These are phyloP conservation scores for Metalampra italica DNA, from an alignment of 2,888 invertebrate genomes.

Conservation along the genomic window DNA sequence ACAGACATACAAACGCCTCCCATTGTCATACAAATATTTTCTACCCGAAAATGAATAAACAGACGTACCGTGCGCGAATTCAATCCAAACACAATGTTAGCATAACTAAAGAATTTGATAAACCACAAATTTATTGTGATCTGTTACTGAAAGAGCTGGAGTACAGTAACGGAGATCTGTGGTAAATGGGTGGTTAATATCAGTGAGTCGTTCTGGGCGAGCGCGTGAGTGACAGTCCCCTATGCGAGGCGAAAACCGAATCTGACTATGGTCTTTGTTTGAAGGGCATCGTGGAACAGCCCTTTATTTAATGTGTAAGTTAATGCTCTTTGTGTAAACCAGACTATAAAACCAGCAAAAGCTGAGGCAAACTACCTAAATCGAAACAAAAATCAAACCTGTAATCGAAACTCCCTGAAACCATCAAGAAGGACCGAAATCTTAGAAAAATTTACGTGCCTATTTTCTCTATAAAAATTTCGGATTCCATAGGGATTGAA, in stretches of 20 bases:
- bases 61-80: slow-evolving; percentile 38
- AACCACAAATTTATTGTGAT: slow-evolving; percentile 32
- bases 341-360: too few species aligned
- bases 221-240: slow-evolving; percentile 70
- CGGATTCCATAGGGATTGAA: too few species aligned
- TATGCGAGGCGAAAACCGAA: slow-evolving; percentile 43
- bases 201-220: slow-evolving; percentile 62
- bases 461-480: too few species aligned
- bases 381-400: too few species aligned
- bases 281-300: slow-evolving; percentile 47
- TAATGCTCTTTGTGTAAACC: too few species aligned
- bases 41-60: background rate
- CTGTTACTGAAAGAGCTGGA: slow-evolving; percentile 15
- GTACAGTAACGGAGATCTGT: slow-evolving; percentile 36
- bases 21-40: background rate
- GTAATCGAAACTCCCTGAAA: too few species aligned
- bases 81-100: slow-evolving; percentile 61
- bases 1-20: background rate
- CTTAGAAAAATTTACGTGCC: too few species aligned
- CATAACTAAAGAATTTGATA: slow-evolving; percentile 59
- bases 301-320: slow-evolving; percentile 18
- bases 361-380: too few species aligned
- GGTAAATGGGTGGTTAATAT: slow-evolving; percentile 52
- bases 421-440: too few species aligned
- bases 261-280: slow-evolving; percentile 56